Conservation (phyloP, 2,113 vertebrate genomes). For the Carettochelys insculpta region DNA sequence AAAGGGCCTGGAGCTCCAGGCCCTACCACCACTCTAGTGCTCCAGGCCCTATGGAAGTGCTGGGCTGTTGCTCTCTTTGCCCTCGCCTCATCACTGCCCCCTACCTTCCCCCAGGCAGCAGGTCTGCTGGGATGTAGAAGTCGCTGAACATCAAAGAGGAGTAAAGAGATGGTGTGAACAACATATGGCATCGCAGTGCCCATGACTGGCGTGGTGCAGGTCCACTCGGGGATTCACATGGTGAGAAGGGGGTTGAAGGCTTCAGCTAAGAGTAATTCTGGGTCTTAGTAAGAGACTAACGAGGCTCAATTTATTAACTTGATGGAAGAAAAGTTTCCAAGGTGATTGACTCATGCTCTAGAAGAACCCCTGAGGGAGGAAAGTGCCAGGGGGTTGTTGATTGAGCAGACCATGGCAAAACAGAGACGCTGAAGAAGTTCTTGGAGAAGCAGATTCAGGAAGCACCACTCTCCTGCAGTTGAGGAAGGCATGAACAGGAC, state of each 20-base stretch:
- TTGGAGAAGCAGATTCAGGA: not conserved
- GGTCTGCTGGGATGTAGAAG: not conserved
- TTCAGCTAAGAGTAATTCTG: not conserved
- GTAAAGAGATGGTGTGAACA: not conserved
- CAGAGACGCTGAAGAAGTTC: not conserved
- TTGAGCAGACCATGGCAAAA: not conserved
- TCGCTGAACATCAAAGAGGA: not conserved
- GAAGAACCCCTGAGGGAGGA: not conserved
- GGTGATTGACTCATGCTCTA: not conserved
- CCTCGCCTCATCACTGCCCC: too few relatives aligned
- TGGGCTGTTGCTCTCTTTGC: too few relatives aligned
- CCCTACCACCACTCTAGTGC: too few relatives aligned
- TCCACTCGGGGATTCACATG: not conserved
- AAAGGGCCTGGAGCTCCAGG: too few relatives aligned
- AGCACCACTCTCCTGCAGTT: not conserved
- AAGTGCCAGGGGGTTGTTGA: not conserved
- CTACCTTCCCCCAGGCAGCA: too few relatives aligned
- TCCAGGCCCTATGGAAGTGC: too few relatives aligned
- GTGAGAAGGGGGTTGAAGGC: not conserved
- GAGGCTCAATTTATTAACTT: not conserved
- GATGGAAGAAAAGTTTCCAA: not conserved
- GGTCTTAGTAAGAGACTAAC: not conserved
- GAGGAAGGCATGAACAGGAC: not conserved
- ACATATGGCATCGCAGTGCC: not conserved
- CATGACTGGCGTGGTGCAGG: not conserved